phyloP scores from a whole-genome alignment of 92 coral and sea anemone genomes.

The Palythoa grandiflora region DNA sequence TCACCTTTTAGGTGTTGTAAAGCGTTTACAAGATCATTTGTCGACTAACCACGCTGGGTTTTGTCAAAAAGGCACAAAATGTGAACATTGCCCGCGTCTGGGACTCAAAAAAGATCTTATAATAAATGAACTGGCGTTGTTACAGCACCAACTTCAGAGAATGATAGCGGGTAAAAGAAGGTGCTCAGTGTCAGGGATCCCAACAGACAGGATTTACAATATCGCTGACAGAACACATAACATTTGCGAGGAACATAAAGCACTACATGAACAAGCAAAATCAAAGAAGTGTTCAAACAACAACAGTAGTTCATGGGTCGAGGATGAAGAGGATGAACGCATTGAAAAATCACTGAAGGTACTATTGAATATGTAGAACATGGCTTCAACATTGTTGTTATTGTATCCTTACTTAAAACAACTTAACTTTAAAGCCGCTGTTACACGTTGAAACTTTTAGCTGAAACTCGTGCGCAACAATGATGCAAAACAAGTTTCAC shows the following conservation, averaged over 20 bases:
- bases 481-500: too few relatives aligned
- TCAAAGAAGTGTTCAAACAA: slow-evolving; percentile 41
- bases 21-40: slow-evolving; percentile 71
- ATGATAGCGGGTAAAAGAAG: slow-evolving; percentile 56
- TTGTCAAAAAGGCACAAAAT: slow-evolving; percentile 63
- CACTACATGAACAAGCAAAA: slow-evolving; percentile 61
- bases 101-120: slow-evolving; percentile 69
- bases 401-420: too few relatives aligned
- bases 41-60: slow-evolving; percentile 59
- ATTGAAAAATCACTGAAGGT: slow-evolving; percentile 72
- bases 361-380: not conserved
- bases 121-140: slow-evolving; percentile 69
- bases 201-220: slow-evolving; percentile 76
- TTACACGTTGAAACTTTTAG: too few relatives aligned
- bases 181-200: slow-evolving; percentile 79
- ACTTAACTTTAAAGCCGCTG: too few relatives aligned
- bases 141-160: slow-evolving; percentile 72
- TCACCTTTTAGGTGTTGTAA: slow-evolving; percentile 59
- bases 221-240: slow-evolving; percentile 74
- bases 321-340: slow-evolving; percentile 55
- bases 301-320: slow-evolving; percentile 21
- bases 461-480: too few relatives aligned
- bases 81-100: slow-evolving; percentile 70
- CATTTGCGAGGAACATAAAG: slow-evolving; percentile 80
- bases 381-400: not conserved